Base-by-base conservation (phyloP, 2,888 invertebrate species). In the Plusia festucae region DNA sequence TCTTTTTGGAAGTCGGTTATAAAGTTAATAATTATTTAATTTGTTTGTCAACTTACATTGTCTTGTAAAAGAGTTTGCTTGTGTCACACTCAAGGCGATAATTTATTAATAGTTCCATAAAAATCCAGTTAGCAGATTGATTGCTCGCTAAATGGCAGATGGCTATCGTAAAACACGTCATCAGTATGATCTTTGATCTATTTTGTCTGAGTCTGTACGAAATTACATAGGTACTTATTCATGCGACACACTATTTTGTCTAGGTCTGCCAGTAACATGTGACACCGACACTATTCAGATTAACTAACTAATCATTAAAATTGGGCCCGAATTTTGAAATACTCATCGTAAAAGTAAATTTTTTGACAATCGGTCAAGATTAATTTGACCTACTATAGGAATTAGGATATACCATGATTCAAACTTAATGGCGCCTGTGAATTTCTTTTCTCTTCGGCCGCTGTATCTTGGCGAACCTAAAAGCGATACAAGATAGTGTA, bases 101-200 rank as follows among this genome's bases (percentile, higher is more conserved):
- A 72, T 69, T 62, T 82, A 79, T 79, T 82, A 80, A 82, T 81
- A 82, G 80, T 60, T 46, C 77, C 61, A 68, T 82, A 82, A 84
- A 86, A 77, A 73, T 61, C 63, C 57, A 65, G 76, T 76, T 76
- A 82, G 71, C 69, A 72, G 68, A 82, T 82, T 78, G 82, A 85
- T 86, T 71, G 77, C 70, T 75, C 80, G 80, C 68, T 74, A 81
- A 82, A 81, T 76, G 75, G 76, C 90, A 91, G 88, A 91, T 91
- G 91, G 88, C 90, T 60, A 63, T 88, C 90, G 75, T 91, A 85
- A 91, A 91, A 73, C 63, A 63, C 68, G 70, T 68, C 78, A 81
- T 76, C 74, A 58, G n/a, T 85, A 67, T 82, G 83, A 85, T 85
- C 80, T 85, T 64, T n/a, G 30, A 34, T 51, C 52, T 69, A 65